A percentile compares a stretch with the other conserved stretches of the same genome.
Evolutionary conservation across 2,113 vertebrate species (phyloP).

Genomic region (Ardeotis arabs): DNA sequence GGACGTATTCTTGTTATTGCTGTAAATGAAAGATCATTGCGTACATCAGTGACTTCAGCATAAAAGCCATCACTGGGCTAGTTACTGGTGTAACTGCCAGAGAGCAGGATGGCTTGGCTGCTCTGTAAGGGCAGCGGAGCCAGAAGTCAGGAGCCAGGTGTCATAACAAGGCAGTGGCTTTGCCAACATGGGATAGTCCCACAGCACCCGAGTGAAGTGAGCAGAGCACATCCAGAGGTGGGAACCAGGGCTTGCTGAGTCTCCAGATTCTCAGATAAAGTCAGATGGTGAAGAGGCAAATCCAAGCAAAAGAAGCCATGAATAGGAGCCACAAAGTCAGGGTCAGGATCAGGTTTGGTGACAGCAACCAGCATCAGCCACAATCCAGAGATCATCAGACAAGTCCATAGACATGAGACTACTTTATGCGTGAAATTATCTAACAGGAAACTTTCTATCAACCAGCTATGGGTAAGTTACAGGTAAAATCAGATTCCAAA

Average conservation of each 20-base stretch:
- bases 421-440: not conserved
- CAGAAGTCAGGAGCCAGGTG: not conserved
- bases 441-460: rapidly evolving
- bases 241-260: not conserved
- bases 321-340: not conserved
- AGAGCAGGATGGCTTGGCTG: not conserved
- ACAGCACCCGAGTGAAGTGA: rapidly evolving
- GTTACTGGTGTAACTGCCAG: not conserved
- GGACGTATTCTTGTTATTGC: not conserved
- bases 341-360: not conserved
- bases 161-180: not conserved
- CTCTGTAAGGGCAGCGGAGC: not conserved
- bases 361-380: rapidly evolving
- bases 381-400: not conserved
- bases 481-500: not conserved
- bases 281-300: not conserved
- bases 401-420: not conserved
- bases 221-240: no score
- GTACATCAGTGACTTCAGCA: not conserved
- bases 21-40: not conserved
- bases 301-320: not conserved
- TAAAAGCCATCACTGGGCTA: not conserved
- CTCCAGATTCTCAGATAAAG: not conserved
- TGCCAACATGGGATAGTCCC: rapidly evolving
- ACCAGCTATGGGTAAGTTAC: rapidly evolving